Percentiles rank a stretch among this genome's conserved stretches.
phyloP scores from a whole-genome alignment of 2,888 invertebrate genomes.

The Phyllotreta cruciferae region DNA sequence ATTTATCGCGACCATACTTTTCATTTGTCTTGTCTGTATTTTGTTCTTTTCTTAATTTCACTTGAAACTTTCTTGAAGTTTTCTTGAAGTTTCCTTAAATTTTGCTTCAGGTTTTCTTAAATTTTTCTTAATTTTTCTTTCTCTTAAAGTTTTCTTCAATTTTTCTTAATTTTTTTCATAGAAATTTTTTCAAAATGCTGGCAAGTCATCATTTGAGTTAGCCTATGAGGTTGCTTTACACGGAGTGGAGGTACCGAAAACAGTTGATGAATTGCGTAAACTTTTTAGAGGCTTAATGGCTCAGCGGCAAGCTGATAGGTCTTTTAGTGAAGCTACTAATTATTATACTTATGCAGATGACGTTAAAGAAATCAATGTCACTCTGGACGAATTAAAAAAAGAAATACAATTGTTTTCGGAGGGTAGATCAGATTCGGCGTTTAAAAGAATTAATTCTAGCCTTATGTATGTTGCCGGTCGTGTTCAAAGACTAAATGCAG shows the following conservation, averaged over 20 bases:
- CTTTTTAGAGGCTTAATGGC: neutral
- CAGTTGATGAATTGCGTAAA: conserved; percentile 4
- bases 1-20: no score
- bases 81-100: no score
- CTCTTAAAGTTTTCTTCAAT: no score
- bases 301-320: neutral
- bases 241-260: neutral
- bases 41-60: no score
- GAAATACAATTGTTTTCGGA: neutral
- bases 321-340: neutral
- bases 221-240: neutral
- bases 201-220: neutral
- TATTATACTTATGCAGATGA: neutral
- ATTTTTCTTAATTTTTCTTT: no score
- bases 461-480: no score
- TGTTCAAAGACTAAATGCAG: neutral
- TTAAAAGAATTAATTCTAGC: neutral
- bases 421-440: neutral
- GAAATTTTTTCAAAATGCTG: neutral
- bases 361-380: neutral
- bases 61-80: no score
- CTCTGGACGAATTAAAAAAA: neutral
- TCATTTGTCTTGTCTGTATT: no score
- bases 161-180: no score
- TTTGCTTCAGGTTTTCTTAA: no score